Conservation (phyloP, 1,140 invertebrate species). For the Temnothorax nylanderi region DNA sequence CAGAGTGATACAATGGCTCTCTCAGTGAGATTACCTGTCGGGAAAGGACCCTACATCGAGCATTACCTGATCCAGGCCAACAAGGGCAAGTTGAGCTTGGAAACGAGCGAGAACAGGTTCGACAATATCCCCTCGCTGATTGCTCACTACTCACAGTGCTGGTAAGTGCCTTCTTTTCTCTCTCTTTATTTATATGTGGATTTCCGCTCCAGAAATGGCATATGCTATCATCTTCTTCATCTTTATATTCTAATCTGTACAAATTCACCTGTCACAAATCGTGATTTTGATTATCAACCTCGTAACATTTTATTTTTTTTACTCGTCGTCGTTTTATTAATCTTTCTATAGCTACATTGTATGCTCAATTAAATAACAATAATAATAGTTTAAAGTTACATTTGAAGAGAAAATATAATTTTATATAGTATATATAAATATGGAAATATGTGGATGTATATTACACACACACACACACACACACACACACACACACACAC, state of each 20-base stretch:
- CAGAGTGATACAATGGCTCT: slow-evolving; percentile 97
- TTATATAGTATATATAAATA: too few relatives aligned
- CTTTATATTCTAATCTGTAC: not conserved
- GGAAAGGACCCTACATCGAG: slow-evolving; percentile 96
- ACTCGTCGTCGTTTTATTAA: not conserved
- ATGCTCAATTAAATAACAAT: not conserved
- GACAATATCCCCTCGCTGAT: slow-evolving; percentile 96
- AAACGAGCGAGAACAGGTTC: slow-evolving; percentile 97
- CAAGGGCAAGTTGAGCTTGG: slow-evolving; percentile 92
- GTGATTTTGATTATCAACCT: not conserved
- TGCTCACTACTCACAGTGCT: slow-evolving; percentile 96
- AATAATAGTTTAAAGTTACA: too few relatives aligned
- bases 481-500: too few relatives aligned
- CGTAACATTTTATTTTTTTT: not conserved
- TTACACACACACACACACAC: too few relatives aligned
- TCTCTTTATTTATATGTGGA: slow-evolving; percentile 19
- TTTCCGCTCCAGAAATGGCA: not conserved
- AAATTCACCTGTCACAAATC: not conserved
- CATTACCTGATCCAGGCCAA: slow-evolving; percentile 97
- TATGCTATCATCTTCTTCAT: not conserved
- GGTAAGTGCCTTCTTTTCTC: slow-evolving; percentile 87
- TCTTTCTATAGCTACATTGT: not conserved
- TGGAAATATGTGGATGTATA: too few relatives aligned
- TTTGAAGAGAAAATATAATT: too few relatives aligned
- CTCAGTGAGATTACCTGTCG: slow-evolving; percentile 94